Base-by-base conservation (phyloP, 2,113 vertebrate genomes). In the Pteropus alecto region DNA sequence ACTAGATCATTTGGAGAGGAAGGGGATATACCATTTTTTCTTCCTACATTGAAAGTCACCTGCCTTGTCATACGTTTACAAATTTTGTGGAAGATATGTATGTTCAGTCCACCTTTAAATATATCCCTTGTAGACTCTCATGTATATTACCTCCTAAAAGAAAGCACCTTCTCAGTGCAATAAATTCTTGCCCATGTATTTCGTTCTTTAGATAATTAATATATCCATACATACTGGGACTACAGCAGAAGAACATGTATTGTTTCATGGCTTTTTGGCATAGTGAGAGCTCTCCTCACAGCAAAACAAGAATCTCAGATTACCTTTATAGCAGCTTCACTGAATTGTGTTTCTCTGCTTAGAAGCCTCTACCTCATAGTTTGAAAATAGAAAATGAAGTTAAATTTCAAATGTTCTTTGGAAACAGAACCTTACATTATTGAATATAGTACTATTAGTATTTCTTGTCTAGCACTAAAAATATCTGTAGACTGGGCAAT, bases 381-480 rank as follows among this genome's bases (percentile, higher is more conserved):
- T 96, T 95, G 74, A 96, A 94, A 96, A 84, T 92, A 84, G 95
- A 87, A 96, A 87, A n/a, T n/a, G 26, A 97, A 77, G 58, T 95
- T 87, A 93, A 54, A 90, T 95, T 94, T 95, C 84, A 90, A 18
- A 73, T 28, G 56, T 41, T 92, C 58, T 51, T 92, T 87, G 68
- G 35, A 70, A 96, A 90, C 68, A 94, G 46, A 83, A 70, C 21
- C 26, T 83, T 86, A 70, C 4, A 18, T 73, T 81, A 76, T 46
- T 56, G 79, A 84, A 84, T 67, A 22, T 83, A 8, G 71, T 5
- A 18, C 71, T 74, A 26, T 54, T 92, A 46, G 65, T 22, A 13
- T 94, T 82, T 97, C 65, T 94, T 76, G 48, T 85, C 81, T 88
- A 54, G 77, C 16, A 43, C 71, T 87, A 58, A 85, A 61, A 93